Evolutionary conservation across 1,140 invertebrate genomes (phyloP), one percentile per base, ranked within the genome.

Genomic region (Drosophila triauraria): DNA sequence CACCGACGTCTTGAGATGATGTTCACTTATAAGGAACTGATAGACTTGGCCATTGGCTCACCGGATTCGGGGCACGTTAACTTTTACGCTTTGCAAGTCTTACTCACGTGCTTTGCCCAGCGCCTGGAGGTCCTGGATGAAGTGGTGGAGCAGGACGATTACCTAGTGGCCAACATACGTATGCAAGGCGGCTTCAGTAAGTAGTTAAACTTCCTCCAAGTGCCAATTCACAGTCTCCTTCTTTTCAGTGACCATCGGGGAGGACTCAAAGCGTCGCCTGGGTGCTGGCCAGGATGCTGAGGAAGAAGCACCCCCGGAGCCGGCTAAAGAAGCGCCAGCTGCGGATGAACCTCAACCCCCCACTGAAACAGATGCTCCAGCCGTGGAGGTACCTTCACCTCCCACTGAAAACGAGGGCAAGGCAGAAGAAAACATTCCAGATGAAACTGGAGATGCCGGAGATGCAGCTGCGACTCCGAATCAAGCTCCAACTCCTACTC

Each of bases 71-170:
- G 96, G 4, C 94, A 95, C n/a, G 96, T 97, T 4, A 97, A 97
- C 92, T 97, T 97, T 77, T 96, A 96, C 81, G 94, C 97, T 57
- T 93, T 97, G 3, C 96, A 97, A 74, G 94, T 95, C 13, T 93
- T 97, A 9, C 94, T 97, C 4, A 95, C 96, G 67, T 95, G 95
- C 47, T 93, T 97, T 7, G 93, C 96, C 0, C 94, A 95, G 69
- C 95, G 96, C 78, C 75, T 96, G 46, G 93, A 77, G 8, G 75
- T 82, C 2, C 43, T 86, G 8, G 74, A 92, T 44, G 87, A 86
- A 35, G 40, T 42, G 0, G 82, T 92, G 7, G 87, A 91, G 10
- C 80, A 83, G 58, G 82, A 85, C 44, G 83, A 88, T 13, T 77
- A 75, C 20, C 53, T 86, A 27, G 23, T 74, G 53, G 65, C 75